A percentile compares a stretch with the other conserved stretches of the same genome.
These are phyloP conservation scores for Centropus unirufus DNA, from an alignment of 2,113 vertebrate species.

Conservation along the genomic window DNA sequence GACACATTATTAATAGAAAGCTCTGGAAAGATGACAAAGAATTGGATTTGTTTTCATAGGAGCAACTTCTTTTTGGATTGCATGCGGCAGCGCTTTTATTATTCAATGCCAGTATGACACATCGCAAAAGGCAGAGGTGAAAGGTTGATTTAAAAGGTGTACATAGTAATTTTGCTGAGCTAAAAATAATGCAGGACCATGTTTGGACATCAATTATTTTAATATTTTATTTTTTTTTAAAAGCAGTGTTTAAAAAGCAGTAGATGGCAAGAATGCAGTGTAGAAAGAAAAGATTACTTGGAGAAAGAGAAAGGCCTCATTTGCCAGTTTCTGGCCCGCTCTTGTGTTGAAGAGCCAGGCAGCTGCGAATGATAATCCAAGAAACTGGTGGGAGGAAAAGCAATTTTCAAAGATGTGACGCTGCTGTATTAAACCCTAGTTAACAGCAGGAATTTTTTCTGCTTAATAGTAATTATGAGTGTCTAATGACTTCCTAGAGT, in stretches of 20 bases:
- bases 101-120: neutral
- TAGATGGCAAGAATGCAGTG: neutral
- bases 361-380: neutral
- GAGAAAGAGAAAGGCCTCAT: neutral
- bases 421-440: neutral
- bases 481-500: neutral
- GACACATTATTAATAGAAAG: neutral
- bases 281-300: neutral
- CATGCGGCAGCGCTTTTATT: neutral
- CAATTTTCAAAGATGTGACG: neutral
- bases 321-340: neutral
- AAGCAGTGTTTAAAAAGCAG: no score
- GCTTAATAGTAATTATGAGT: neutral
- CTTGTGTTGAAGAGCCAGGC: neutral
- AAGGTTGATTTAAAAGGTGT: neutral
- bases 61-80: neutral
- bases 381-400: neutral
- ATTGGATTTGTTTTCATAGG: neutral
- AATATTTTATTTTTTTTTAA: neutral
- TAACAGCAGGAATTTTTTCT: neutral
- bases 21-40: neutral
- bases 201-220: neutral
- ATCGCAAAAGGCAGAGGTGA: neutral
- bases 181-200: neutral
- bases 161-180: neutral